Conservation (phyloP, 2,797 vertebrate genomes). For the Enteromius thamalakanensis region DNA sequence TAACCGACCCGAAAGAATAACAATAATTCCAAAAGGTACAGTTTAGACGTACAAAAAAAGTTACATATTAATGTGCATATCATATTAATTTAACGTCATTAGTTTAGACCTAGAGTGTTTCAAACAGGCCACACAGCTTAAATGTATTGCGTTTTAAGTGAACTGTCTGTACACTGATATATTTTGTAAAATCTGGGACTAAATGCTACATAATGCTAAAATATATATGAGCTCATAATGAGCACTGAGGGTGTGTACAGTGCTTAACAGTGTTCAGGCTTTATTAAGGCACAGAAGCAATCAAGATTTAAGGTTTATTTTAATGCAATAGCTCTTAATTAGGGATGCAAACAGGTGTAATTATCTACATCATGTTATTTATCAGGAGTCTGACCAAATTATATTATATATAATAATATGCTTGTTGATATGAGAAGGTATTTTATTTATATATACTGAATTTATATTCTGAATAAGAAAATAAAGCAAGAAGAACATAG, state of each 20-base stretch:
- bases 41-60: constrained; percentile 5
- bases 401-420: background rate
- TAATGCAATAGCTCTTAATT: background rate
- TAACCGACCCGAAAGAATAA: background rate
- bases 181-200: background rate
- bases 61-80: constrained; percentile 8
- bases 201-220: constrained; percentile 14
- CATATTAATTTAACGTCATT: background rate
- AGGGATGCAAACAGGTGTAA: background rate
- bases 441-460: background rate
- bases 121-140: background rate
- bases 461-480: background rate
- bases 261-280: background rate
- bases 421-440: background rate
- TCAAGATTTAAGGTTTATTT: background rate
- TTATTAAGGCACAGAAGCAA: constrained; percentile 45
- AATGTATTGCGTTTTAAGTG: background rate
- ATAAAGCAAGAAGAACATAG: background rate
- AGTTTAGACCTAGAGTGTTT: constrained; percentile 3
- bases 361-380: background rate
- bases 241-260: constrained; percentile 1
- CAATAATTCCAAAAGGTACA: background rate
- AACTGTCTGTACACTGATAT: background rate
- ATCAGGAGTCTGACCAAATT: background rate
- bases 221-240: background rate